Evolutionary conservation across 2,888 invertebrate genomes (phyloP).

Genomic region (Pemphredon lugubris): DNA sequence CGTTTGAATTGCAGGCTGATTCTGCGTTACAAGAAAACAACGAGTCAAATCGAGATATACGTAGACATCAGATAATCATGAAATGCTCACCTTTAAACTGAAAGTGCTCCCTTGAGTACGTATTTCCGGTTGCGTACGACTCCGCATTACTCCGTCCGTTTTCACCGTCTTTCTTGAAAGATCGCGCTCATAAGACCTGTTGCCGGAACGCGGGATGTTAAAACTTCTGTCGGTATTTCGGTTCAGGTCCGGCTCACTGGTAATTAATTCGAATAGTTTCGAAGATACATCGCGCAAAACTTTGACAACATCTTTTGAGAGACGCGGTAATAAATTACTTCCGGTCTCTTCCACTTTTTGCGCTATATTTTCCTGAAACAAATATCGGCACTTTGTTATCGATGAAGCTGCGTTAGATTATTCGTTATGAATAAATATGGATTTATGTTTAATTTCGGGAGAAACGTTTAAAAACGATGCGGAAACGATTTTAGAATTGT

Average conservation of each 20-base stretch:
- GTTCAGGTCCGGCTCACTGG: conserved; percentile 59
- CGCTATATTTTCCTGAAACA: conserved; percentile 63
- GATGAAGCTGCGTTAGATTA: neutral
- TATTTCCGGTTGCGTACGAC: conserved; percentile 47
- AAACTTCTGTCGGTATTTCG: conserved; percentile 49
- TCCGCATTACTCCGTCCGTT: conserved; percentile 23
- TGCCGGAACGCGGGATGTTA: conserved; percentile 18
- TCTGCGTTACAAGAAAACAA: neutral
- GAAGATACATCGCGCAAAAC: conserved; percentile 67
- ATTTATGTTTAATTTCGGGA: too few relatives aligned
- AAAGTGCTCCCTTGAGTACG: too few relatives aligned
- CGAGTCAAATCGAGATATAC: neutral
- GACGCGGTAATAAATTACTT: conserved; percentile 72
- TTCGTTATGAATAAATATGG: conserved; percentile 2
- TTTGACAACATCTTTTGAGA: conserved; percentile 66
- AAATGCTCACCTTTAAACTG: conserved; percentile 14
- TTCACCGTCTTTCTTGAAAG: neutral
- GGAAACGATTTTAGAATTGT: too few relatives aligned
- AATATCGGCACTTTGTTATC: too few relatives aligned
- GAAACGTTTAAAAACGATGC: too few relatives aligned
- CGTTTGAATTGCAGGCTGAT: conserved; percentile 32
- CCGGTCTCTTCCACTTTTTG: conserved; percentile 74
- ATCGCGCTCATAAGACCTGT: neutral
- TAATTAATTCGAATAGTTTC: conserved; percentile 68
- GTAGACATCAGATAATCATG: neutral